Conservation (phyloP, 2,113 vertebrate species). For the Misgurnus anguillicaudatus region DNA sequence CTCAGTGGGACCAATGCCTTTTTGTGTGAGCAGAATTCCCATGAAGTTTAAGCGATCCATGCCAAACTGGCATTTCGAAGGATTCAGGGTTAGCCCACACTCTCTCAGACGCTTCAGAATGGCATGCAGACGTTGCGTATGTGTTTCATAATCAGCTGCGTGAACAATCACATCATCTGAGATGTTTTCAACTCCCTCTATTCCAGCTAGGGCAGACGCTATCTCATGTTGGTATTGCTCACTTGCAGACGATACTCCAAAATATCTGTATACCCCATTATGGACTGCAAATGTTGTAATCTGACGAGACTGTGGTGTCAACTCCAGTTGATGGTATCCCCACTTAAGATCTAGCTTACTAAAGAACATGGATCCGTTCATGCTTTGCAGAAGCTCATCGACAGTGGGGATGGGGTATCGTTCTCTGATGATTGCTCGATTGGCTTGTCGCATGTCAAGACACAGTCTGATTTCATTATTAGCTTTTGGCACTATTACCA, state of each 20-base stretch:
- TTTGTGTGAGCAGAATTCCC: too few relatives aligned
- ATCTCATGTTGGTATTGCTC: conserved; percentile 52
- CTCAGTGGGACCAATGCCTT: too few relatives aligned
- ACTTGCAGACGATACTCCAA: conserved; percentile 47
- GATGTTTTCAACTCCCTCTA: conserved; percentile 52
- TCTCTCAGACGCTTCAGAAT: too few relatives aligned
- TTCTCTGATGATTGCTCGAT: conserved; percentile 23
- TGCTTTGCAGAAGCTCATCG: conserved; percentile 44
- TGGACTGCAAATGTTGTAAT: conserved; percentile 54
- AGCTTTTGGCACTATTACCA: conserved; percentile 44
- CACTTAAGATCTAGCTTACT: conserved; percentile 54
- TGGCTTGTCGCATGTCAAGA: conserved; percentile 45
- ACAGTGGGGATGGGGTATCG: conserved; percentile 47
- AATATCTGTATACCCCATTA: conserved; percentile 44
- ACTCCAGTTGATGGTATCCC: conserved; percentile 52
- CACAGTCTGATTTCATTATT: conserved; percentile 41
- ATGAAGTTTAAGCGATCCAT: too few relatives aligned
- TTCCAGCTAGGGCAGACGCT: conserved; percentile 38
- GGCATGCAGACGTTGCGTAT: too few relatives aligned
- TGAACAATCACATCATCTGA: conserved; percentile 3
- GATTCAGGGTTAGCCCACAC: too few relatives aligned
- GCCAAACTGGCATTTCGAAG: too few relatives aligned
- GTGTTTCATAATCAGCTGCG: too few relatives aligned
- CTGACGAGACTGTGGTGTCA: conserved; percentile 33
- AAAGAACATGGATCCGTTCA: conserved; percentile 42